A percentile compares a stretch with the other conserved stretches of the same genome.
These are phyloP conservation scores for Scytalopus superciliaris DNA, from an alignment of 2,113 vertebrate species.

Conservation along the genomic window DNA sequence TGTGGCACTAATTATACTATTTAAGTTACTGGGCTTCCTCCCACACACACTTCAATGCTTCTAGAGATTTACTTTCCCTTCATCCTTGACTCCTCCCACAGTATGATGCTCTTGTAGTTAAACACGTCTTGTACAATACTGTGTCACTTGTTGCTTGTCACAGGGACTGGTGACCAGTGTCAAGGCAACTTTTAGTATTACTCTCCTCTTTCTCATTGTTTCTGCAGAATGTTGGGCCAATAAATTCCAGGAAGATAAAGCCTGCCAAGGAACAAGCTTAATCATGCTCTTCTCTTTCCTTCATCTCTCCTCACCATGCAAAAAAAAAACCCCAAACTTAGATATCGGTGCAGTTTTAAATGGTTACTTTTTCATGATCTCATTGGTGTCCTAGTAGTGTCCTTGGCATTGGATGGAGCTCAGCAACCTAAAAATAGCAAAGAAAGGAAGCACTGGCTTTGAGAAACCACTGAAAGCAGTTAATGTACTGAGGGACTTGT, in stretches of 20 bases:
- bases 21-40: not conserved
- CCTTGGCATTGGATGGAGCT: not conserved
- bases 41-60: not conserved
- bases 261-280: not conserved
- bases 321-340: rapidly evolving
- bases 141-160: not conserved
- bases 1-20: not conserved
- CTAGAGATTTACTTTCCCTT: not conserved
- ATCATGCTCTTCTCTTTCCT: not conserved
- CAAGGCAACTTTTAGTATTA: not conserved
- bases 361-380: not conserved
- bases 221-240: not conserved
- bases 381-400: not conserved
- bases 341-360: not conserved
- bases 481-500: not conserved
- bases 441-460: not conserved
- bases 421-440: not conserved
- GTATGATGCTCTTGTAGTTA: not conserved
- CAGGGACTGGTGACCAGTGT: not conserved
- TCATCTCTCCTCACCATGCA: too few relatives aligned
- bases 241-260: not conserved
- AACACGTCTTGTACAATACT: not conserved
- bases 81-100: not conserved
- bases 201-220: not conserved
- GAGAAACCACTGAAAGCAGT: not conserved